These are phyloP conservation scores for Apotomis betuletana DNA, from an alignment of 2,888 invertebrate genomes.

Conservation along the genomic window DNA sequence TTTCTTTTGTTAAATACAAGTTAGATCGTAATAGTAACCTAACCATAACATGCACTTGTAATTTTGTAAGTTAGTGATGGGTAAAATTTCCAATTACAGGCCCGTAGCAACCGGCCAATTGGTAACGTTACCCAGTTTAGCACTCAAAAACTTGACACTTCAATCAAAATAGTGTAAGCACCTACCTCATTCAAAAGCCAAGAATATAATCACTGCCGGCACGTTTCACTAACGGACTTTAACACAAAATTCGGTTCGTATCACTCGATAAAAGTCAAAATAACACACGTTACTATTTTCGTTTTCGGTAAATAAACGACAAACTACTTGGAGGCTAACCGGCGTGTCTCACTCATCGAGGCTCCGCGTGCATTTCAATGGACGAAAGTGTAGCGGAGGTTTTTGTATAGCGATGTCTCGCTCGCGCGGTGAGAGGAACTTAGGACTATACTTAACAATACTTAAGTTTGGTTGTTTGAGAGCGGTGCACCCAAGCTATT, in stretches of 20 bases:
- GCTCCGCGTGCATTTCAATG: constrained; percentile 81
- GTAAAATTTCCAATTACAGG: neutral
- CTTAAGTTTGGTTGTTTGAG: constrained; percentile 67
- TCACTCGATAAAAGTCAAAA: constrained; percentile 54
- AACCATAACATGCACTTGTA: no score
- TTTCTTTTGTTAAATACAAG: no score
- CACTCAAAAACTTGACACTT: constrained; percentile 11
- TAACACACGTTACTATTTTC: constrained; percentile 63
- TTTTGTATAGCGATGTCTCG: constrained; percentile 80
- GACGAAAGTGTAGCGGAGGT: constrained; percentile 82
- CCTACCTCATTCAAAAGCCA: constrained; percentile 30
- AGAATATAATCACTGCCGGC: constrained; percentile 20
- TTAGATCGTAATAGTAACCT: no score
- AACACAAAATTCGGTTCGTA: constrained; percentile 59
- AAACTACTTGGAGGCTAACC: constrained; percentile 63
- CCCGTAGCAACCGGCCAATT: neutral
- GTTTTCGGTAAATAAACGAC: constrained; percentile 64
- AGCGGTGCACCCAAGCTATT: constrained; percentile 64
- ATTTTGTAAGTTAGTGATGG: no score
- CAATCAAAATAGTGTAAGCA: constrained; percentile 22
- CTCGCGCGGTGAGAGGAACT: constrained; percentile 58
- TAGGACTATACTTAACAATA: constrained; percentile 49
- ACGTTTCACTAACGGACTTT: constrained; percentile 26
- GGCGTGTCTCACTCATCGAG: constrained; percentile 73
- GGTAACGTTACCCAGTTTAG: constrained; percentile 8